Evolutionary conservation across 2,888 invertebrate genomes (phyloP), one percentile per base, ranked within the genome.

Genomic region (Drosophila prolongata): DNA sequence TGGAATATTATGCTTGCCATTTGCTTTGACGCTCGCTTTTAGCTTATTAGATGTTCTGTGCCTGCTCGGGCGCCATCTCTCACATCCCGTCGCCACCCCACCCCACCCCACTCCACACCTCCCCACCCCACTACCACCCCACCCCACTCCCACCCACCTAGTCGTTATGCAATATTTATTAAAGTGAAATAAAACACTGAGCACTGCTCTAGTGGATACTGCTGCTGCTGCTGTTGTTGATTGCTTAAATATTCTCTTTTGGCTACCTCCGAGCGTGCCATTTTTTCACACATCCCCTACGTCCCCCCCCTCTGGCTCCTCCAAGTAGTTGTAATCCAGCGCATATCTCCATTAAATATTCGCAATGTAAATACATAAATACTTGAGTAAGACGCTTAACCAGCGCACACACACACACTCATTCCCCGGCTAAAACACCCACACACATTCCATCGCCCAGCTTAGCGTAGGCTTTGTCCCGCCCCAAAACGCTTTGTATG

Each of bases 311-410:
- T 24, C 24, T 24, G 11, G 19, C 53, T 34, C 27, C 43, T 10
- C 59, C 60, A 67, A 76, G 73, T 80, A 78, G 81, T 81, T 88
- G 83, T 88, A 88, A 83, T 83, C 83, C 76, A 55, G 72, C 68
- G 76, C 84, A 88, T 78, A 83, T 88, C 83, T 78, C 76, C 62
- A 83, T 83, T 83, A 88, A 83, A 88, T 87, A 88, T 83, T 76
- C 89, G 78, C 89, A 88, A 88, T 86, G 83, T 83, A 83, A 88
- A 83, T 83, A 86, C 84, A 86, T 86, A 88, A 83, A 88, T 83
- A 88, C 84, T 72, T 80, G 60, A 83, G 88, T 83, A 88, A 83
- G 87, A 83, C 75, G 89, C 87, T 87, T 86, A 88, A 74, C 78
- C 65, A 58, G 76, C 74, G 64, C 69, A 46, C 76, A 68, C 69